phyloP scores from a whole-genome alignment of 2,888 invertebrate species.

The Antheraea assamensis region DNA sequence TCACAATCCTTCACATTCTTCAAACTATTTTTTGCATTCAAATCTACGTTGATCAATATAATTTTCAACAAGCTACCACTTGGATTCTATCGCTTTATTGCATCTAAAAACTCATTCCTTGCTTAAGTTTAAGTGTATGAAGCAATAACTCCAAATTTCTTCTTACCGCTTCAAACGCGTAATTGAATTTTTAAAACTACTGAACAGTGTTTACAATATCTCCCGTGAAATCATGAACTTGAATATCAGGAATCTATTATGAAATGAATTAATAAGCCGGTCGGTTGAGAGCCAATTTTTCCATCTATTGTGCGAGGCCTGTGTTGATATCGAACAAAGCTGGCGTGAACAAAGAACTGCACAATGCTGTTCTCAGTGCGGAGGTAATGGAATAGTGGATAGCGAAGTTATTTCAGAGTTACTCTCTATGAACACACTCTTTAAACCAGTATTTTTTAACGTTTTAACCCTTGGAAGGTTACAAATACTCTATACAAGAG shows the following conservation, averaged over 20 bases:
- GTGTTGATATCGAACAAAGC: conserved; percentile 61
- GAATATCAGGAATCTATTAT: background rate
- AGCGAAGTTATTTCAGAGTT: conserved; percentile 10
- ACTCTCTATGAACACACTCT: conserved; percentile 1
- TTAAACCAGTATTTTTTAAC: too few relatives aligned
- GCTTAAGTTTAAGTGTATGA: too few relatives aligned
- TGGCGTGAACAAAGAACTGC: conserved; percentile 39
- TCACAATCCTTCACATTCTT: too few relatives aligned
- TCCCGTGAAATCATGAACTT: background rate
- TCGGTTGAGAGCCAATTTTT: conserved; percentile 68
- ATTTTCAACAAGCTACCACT: too few relatives aligned
- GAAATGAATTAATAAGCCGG: conserved; percentile 65
- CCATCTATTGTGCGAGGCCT: conserved; percentile 62
- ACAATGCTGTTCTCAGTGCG: conserved; percentile 20
- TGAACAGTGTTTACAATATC: background rate
- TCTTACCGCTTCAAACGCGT: background rate
- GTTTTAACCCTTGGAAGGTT: too few relatives aligned
- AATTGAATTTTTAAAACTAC: background rate
- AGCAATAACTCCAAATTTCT: too few relatives aligned
- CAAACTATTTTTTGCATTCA: too few relatives aligned
- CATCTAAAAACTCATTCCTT: too few relatives aligned
- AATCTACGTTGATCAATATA: too few relatives aligned
- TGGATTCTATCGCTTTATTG: too few relatives aligned
- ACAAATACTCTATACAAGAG: too few relatives aligned
- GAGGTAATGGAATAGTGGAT: conserved; percentile 7